Evolutionary conservation across 2,113 vertebrate species (phyloP).

Genomic region (Pithys albifrons): DNA sequence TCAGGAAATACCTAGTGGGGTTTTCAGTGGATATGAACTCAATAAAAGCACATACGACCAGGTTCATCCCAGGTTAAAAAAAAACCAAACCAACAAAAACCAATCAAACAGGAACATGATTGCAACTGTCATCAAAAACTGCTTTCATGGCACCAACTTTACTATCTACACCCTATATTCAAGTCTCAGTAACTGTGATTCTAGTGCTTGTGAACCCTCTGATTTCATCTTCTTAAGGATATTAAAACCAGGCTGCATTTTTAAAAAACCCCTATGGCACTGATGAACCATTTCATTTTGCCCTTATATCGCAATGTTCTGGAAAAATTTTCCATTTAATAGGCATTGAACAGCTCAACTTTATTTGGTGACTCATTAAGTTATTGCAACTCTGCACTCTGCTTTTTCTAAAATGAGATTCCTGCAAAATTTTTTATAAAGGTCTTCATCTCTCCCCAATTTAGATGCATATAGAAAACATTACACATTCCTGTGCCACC

Average conservation of each 20-base stretch:
- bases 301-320: not conserved
- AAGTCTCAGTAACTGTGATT: not conserved
- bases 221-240: not conserved
- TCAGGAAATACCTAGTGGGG: not conserved
- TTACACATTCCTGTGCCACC: not conserved
- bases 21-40: not conserved
- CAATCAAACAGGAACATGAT: not conserved
- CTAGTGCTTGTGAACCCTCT: not conserved
- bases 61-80: not conserved
- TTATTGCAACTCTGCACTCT: not conserved
- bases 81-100: not conserved
- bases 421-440: not conserved
- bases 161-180: not conserved
- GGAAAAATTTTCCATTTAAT: not conserved
- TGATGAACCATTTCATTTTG: not conserved
- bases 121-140: not conserved
- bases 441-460: not conserved
- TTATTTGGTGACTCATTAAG: not conserved
- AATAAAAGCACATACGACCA: not conserved
- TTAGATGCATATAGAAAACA: not conserved
- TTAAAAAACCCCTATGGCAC: not conserved
- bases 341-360: not conserved
- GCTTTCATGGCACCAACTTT: not conserved
- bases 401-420: not conserved
- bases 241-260: not conserved